Percentiles rank a stretch among this genome's conserved stretches.
Conservation (phyloP, 2,113 vertebrate species). For the Semnopithecus entellus region DNA sequence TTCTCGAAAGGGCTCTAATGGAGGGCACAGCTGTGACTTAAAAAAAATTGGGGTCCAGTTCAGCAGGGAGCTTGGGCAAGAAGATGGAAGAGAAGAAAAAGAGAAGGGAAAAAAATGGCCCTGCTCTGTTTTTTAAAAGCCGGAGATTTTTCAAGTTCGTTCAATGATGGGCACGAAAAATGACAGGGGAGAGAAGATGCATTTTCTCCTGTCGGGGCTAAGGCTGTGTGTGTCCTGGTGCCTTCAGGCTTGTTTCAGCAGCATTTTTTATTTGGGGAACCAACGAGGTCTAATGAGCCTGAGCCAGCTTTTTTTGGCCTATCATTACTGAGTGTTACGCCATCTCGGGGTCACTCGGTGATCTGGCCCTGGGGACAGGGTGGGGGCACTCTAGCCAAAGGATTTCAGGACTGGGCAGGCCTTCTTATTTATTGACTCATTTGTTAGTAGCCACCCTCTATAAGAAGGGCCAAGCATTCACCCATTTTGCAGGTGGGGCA, state of each 20-base stretch:
- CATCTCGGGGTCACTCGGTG: not conserved
- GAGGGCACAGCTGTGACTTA: constrained; percentile 14
- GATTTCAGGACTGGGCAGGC: not conserved
- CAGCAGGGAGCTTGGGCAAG: not conserved
- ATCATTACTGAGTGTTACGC: not conserved
- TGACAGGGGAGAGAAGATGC: constrained; percentile 46
- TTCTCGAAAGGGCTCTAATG: not conserved
- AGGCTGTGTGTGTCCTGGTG: not conserved
- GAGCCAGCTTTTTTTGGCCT: not conserved
- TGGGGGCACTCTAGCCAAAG: rapidly evolving
- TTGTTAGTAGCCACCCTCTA: not conserved
- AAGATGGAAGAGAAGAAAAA: constrained; percentile 36
- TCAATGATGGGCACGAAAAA: constrained; percentile 67
- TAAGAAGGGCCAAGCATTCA: not conserved
- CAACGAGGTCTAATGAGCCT: constrained; percentile 19
- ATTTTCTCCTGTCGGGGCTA: constrained; percentile 42
- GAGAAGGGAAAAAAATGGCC: not conserved
- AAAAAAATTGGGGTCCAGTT: not conserved
- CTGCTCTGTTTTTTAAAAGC: constrained; percentile 54
- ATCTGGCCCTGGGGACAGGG: not conserved
- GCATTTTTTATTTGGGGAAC: constrained; percentile 46
- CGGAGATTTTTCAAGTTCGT: constrained; percentile 64
- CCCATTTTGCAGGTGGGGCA: not conserved
- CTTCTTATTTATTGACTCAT: not conserved
- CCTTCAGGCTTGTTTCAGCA: not conserved